Conservation (phyloP, 2,113 vertebrate genomes). For the Desmodus rotundus region DNA sequence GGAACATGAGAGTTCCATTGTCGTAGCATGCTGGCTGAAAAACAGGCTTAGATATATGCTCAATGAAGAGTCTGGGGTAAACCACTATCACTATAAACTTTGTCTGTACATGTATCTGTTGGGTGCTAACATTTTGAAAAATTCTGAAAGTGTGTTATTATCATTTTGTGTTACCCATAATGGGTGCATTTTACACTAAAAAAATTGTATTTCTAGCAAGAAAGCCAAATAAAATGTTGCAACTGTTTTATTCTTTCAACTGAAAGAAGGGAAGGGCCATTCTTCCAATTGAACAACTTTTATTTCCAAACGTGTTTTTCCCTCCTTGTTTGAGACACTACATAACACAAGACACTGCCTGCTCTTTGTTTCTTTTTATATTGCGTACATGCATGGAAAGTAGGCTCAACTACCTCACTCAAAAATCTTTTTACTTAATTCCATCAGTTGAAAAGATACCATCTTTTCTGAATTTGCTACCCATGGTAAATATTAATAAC, state of each 20-base stretch:
- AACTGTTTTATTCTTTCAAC: slow-evolving; percentile 23
- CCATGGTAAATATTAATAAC: background rate
- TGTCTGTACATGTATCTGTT: too few species aligned
- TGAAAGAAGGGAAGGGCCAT: background rate
- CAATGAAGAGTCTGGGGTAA: background rate
- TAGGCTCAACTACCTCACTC: background rate
- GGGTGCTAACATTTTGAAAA: slow-evolving; percentile 26
- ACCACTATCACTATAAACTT: slow-evolving; percentile 2
- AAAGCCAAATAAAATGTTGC: slow-evolving; percentile 14
- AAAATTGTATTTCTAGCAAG: slow-evolving; percentile 10
- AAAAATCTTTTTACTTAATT: background rate
- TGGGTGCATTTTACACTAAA: slow-evolving; percentile 1
- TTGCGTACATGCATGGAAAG: background rate
- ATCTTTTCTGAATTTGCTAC: slow-evolving; percentile 4
- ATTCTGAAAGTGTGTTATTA: background rate
- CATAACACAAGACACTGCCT: background rate
- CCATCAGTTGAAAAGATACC: background rate
- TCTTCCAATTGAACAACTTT: slow-evolving; percentile 10
- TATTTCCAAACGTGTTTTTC: slow-evolving; percentile 12
- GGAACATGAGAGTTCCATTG: background rate
- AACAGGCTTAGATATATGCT: slow-evolving; percentile 32
- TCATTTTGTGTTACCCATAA: slow-evolving; percentile 18
- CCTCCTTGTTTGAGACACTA: background rate
- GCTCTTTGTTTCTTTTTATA: background rate
- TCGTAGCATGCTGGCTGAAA: background rate